Conservation (phyloP, 2,888 invertebrate genomes). For the Yponomeuta evonymella region DNA sequence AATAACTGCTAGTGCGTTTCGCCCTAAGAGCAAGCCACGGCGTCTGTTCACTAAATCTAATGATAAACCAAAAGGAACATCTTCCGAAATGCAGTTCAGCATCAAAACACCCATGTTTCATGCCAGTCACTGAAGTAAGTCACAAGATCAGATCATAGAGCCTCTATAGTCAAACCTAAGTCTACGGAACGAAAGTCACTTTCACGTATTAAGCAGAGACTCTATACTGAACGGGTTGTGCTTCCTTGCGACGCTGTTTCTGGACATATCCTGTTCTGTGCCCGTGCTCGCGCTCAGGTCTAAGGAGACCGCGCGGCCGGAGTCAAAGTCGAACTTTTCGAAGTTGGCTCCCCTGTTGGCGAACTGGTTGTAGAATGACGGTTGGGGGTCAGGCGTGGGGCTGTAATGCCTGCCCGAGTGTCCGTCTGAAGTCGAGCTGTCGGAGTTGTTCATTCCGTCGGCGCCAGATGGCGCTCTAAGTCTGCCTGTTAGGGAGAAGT, state of each 20-base stretch:
- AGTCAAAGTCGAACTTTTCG: conserved; percentile 71
- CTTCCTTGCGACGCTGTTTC: conserved; percentile 77
- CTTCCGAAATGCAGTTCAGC: conserved; percentile 37
- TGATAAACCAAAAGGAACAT: conserved; percentile 56
- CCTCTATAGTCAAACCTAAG: conserved; percentile 47
- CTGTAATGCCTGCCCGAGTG: conserved; percentile 66
- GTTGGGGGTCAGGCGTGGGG: conserved; percentile 64
- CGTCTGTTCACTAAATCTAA: conserved; percentile 16
- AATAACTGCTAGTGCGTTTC: background rate
- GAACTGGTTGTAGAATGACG: conserved; percentile 66
- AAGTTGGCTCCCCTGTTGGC: conserved; percentile 52
- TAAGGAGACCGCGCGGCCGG: conserved; percentile 69
- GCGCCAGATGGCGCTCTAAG: conserved; percentile 76
- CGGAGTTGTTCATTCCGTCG: conserved; percentile 77
- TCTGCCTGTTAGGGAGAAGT: conserved; percentile 76
- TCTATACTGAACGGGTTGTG: conserved; percentile 94
- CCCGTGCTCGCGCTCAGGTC: conserved; percentile 61
- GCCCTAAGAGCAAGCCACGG: background rate
- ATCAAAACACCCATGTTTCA: conserved; percentile 17
- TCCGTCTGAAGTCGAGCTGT: conserved; percentile 71
- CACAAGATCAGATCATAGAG: conserved; percentile 39
- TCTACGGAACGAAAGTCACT: conserved; percentile 41
- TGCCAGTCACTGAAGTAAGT: conserved; percentile 33
- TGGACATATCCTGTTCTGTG: conserved; percentile 66
- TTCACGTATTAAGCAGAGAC: conserved; percentile 85